Evolutionary conservation across 2,797 vertebrate species (phyloP).

Genomic region (Enteromius anoplus): DNA sequence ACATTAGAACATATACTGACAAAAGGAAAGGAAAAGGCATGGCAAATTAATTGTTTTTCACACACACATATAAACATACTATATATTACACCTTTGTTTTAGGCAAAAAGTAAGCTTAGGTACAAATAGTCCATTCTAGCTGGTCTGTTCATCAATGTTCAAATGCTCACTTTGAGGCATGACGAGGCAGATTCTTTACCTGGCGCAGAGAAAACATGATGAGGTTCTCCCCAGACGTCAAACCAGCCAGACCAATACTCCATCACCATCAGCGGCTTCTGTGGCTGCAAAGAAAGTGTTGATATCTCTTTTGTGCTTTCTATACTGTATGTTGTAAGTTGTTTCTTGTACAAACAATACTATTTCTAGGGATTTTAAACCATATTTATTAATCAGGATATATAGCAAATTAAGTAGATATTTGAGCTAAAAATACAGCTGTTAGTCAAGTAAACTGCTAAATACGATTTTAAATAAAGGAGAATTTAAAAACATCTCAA

Average conservation of each 20-base stretch:
- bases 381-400: not conserved
- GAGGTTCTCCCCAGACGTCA: slow-evolving; percentile 89
- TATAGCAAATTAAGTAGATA: not conserved
- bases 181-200: slow-evolving; percentile 70
- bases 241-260: slow-evolving; percentile 97
- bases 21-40: not conserved
- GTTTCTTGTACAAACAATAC: not conserved
- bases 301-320: not conserved
- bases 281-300: slow-evolving; percentile 68
- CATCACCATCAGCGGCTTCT: slow-evolving; percentile 92
- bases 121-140: not conserved
- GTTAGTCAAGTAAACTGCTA: not conserved
- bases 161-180: not conserved
- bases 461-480: not conserved
- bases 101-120: not conserved
- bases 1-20: not conserved
- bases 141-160: not conserved
- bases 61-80: not conserved
- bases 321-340: no score
- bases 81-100: not conserved
- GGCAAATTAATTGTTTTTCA: not conserved
- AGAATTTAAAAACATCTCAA: not conserved
- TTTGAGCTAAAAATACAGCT: not conserved
- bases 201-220: slow-evolving; percentile 87
- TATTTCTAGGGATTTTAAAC: not conserved